Evolutionary conservation across 2,888 invertebrate genomes (phyloP), one percentile per base, ranked within the genome.

Genomic region (Saturnia japonica): DNA sequence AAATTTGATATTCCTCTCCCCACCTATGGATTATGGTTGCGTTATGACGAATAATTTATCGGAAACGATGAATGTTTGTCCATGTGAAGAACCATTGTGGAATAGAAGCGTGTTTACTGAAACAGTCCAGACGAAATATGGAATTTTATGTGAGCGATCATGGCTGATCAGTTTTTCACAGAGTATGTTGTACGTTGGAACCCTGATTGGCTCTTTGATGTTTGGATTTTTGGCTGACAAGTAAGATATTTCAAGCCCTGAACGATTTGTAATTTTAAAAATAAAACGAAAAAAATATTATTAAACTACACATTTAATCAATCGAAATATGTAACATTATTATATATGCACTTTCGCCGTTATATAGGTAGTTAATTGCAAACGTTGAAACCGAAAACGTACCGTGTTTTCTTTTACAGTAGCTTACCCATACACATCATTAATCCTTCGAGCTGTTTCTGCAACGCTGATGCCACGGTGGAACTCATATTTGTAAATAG

Each of bases 221-320:
- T 88, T 90, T 74, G 92, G 91, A 73, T 82, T 88, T 72, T 64
- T 91, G 54, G 87, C 91, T 60, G 91, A 92, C 76, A 88, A 74
- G 91, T 91, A 78, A 77, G 81, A 57, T 77, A 62, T 12, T 22
- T 40, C 28, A 54, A 47, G 7, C n/a, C 11, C 64, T 40, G 68
- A 14, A n/a, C n/a, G n/a, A n/a, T n/a, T n/a, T n/a, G n/a, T n/a
- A n/a, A n/a, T 28, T 12, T 62, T 45, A 3, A 40, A 14, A 14
- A 19, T 8, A 43, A 43, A 14, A 43, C 12, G n/a, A n/a, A n/a
- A n/a, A n/a, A n/a, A n/a, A n/a, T n/a, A n/a, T n/a, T n/a, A n/a
- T n/a, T n/a, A n/a, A n/a, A n/a, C n/a, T n/a, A n/a, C n/a, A n/a
- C n/a, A n/a, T n/a, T n/a, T n/a, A n/a, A n/a, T n/a, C n/a, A n/a